Evolutionary conservation across 1,140 invertebrate species (phyloP).

Genomic region (Neotoxoptera formosana): DNA sequence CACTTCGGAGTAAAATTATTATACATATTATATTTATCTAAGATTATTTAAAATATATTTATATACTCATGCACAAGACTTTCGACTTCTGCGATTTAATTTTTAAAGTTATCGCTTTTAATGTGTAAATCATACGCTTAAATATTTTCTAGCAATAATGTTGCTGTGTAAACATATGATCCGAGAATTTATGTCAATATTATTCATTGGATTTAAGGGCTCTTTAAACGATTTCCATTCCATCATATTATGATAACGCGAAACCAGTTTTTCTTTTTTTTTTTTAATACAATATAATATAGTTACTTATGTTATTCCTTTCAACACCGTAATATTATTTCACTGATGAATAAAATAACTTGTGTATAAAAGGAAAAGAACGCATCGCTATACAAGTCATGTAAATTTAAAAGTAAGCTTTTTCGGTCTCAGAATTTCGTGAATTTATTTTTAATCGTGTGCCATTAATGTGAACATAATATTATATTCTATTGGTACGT

Average conservation of each 20-base stretch:
- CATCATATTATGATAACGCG: neutral
- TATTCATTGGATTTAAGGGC: neutral
- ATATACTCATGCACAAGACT: neutral
- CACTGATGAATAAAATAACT: neutral
- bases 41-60: neutral
- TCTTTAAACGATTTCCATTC: conserved; percentile 11
- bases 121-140: conserved; percentile 9
- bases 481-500: too few relatives aligned
- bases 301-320: neutral
- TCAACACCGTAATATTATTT: neutral
- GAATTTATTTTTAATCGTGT: neutral
- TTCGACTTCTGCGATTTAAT: neutral
- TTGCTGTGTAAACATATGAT: conserved; percentile 13
- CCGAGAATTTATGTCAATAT: conserved; percentile 41
- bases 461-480: neutral
- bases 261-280: conserved; percentile 46
- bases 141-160: neutral
- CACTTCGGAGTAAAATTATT: neutral
- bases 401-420: neutral
- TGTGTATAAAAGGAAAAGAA: neutral
- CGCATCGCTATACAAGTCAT: neutral
- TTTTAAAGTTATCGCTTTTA: neutral
- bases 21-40: neutral
- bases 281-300: neutral
- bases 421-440: neutral